Evolutionary conservation across 2,113 vertebrate genomes (phyloP), one percentile per base, ranked within the genome.

Genomic region (Motacilla alba): DNA sequence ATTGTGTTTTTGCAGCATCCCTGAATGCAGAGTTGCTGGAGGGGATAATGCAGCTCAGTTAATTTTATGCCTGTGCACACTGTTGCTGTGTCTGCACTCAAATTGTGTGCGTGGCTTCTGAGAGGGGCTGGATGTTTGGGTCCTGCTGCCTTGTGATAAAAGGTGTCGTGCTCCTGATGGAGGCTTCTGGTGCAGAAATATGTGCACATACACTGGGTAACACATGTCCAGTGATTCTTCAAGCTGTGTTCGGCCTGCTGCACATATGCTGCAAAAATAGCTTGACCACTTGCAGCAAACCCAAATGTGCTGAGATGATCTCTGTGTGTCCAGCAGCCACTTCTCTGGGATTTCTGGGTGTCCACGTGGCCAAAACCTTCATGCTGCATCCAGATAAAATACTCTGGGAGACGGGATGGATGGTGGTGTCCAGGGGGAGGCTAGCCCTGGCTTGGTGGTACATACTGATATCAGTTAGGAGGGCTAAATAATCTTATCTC

Each of bases 191-290:
- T 74, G 58, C 68, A 63, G 83, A 63, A 90, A 76, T 83, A 35
- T 31, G 47, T 62, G 83, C 18, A 1, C 31, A 4, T 47, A 13
- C 80, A 31, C 86, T 0, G 1, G 4, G 15, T 50, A 90, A 96
- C 83, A 91, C 74, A 11, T 94, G 94, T 93, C 55, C 52, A 3
- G 86, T 63, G 79, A 74, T 81, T 89, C 82, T 27, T 96, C 95
- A 94, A 94, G 95, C 94, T 97, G 96, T 87, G 94, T 83, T 44
- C 1, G 86, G 44, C 73, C 90, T 92, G 93, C 89, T 74, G 93
- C 86, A 87, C 96, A 91, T 94, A 81, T 94, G 96, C 80, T 94
- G 83, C 86, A 87, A 52, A 78, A 93, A 91, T 56, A 90, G 60
- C 83, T 89, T 89, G 91, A 96, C 83, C 91, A 33, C 56, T 95